These are phyloP conservation scores for Paguma larvata DNA, from an alignment of 2,797 vertebrate genomes.

Conservation along the genomic window DNA sequence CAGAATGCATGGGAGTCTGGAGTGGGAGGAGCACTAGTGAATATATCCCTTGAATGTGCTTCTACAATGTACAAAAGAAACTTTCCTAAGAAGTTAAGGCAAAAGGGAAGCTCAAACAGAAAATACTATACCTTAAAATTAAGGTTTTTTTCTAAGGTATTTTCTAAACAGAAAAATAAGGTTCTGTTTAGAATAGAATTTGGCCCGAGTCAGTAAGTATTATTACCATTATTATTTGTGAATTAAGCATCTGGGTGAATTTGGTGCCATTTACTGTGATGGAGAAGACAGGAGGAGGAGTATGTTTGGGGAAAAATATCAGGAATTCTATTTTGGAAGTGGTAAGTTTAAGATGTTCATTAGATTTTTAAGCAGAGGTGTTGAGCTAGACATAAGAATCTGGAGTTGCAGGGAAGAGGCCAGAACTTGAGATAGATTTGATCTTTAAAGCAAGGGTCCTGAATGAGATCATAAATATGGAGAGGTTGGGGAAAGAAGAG, in stretches of 20 bases:
- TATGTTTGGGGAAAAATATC: neutral
- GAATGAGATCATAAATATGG: neutral
- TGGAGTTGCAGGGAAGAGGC: neutral
- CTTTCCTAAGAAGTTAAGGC: neutral
- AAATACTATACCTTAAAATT: neutral
- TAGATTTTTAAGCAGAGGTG: neutral
- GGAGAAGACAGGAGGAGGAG: neutral
- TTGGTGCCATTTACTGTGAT: neutral
- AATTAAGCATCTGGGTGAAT: neutral
- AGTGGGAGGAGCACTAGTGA: rapidly evolving
- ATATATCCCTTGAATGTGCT: neutral
- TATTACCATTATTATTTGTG: neutral
- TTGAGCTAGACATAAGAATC: neutral
- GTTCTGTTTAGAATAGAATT: neutral
- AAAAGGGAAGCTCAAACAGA: neutral
- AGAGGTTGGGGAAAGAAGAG: neutral
- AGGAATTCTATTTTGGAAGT: neutral
- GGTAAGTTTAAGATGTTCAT: neutral
- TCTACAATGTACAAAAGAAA: neutral
- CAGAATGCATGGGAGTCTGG: rapidly evolving
- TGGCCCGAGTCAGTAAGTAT: neutral
- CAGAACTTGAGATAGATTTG: neutral
- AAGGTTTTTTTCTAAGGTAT: neutral
- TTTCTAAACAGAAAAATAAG: too few species aligned
- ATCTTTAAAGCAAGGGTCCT: neutral